Evolutionary conservation across 2,888 invertebrate genomes (phyloP).

Genomic region (Cataglyphis rosenhaueri): DNA sequence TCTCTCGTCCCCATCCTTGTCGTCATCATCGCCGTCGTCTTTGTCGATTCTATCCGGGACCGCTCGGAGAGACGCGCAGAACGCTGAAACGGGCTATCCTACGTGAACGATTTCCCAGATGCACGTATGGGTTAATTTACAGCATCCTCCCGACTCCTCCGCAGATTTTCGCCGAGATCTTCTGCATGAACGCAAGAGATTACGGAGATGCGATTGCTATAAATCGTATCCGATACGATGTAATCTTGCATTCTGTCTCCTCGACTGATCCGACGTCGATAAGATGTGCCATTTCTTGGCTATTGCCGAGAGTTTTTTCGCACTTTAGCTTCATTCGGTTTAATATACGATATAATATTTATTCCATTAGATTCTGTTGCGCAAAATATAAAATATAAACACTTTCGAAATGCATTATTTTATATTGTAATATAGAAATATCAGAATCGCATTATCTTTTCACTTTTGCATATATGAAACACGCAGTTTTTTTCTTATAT

Average conservation of each 20-base stretch:
- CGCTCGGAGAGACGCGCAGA: conserved; percentile 48
- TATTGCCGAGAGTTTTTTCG: background rate
- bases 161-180: conserved; percentile 42
- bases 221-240: conserved; percentile 43
- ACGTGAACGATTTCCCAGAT: conserved; percentile 57
- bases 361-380: background rate
- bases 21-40: conserved; percentile 12
- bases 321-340: background rate
- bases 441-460: background rate
- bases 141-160: conserved; percentile 27
- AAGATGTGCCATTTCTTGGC: conserved; percentile 29
- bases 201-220: conserved; percentile 37
- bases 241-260: conserved; percentile 40
- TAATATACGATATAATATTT: background rate
- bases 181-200: conserved; percentile 43
- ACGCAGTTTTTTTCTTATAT: background rate
- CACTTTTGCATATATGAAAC: background rate
- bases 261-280: conserved; percentile 3
- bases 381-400: background rate
- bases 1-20: conserved; percentile 19
- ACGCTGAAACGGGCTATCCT: conserved; percentile 36
- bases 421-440: background rate
- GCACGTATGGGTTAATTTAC: conserved; percentile 50
- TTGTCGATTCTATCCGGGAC: conserved; percentile 42
- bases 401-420: background rate